Evolutionary conservation across 2,797 vertebrate genomes (phyloP), one percentile per base, ranked within the genome.

Genomic region (Salarias fasciatus): DNA sequence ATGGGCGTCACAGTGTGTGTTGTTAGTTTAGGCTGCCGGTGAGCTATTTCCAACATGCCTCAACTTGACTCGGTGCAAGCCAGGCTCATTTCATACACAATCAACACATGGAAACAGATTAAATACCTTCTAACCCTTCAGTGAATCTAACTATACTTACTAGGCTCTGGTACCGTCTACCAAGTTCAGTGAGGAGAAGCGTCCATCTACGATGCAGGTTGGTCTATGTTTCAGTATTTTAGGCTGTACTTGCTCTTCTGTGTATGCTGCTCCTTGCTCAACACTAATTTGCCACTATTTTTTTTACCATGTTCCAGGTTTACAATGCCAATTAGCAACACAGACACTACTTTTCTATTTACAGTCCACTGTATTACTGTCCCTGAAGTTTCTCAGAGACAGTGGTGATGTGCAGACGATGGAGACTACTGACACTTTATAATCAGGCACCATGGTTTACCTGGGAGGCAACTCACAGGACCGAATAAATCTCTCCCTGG

Each of bases 141-240:
- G 61, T 60, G 37, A 51, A 62, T 80, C 41, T 84, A 40, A 87
- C 53, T 89, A 46, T 85, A 69, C 74, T 84, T 76, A 47, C 37
- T 84, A 92, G 90, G 89, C 77, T 83, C 72, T 89, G 86, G 80
- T 87, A 63, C 42, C 75, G 0, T 57, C 77, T 31, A 71, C 82
- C 76, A 91, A 74, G 78, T 0, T 45, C 78, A 74, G 63, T 8
- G 88, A 91, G 70, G 90, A 92, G 76, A 88, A 69, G 53, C 63
- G 74, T 3, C 80, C 56, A 53, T 80, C 86, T 11, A 41, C 79
- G n/a, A 83, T 83, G 79, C 85, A 95, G 92, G 93, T 95, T 75
- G 81, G 92, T 45, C 91, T 45, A 68, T 58, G 50, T 62, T 57
- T 46, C 50, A 65, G 46, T 4, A 40, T 53, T 29, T 24, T 59